Percentiles rank a stretch among this genome's conserved stretches.
These are phyloP conservation scores for Cheilosia impressa DNA, from an alignment of 2,888 invertebrate genomes.

Conservation along the genomic window DNA sequence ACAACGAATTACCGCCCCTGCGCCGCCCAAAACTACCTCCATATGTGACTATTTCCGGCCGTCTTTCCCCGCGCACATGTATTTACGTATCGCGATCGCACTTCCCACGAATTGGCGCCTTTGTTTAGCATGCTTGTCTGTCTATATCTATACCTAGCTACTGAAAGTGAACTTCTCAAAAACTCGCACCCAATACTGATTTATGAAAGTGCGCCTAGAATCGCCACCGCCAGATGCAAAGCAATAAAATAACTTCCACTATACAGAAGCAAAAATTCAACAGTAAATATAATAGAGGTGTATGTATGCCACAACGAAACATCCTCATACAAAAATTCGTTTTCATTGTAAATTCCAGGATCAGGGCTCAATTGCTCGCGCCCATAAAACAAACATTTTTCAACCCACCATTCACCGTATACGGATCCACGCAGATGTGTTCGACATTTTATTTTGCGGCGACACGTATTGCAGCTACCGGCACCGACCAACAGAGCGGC, in stretches of 20 bases:
- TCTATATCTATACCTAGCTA: neutral
- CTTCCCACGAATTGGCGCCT: neutral
- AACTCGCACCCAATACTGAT: slow-evolving; percentile 1
- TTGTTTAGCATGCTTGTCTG: neutral
- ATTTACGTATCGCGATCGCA: neutral
- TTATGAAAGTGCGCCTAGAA: slow-evolving; percentile 14
- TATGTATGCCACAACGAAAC: slow-evolving; percentile 26
- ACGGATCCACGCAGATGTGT: slow-evolving; percentile 11
- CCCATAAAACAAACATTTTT: slow-evolving; percentile 64
- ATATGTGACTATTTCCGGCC: too few relatives aligned
- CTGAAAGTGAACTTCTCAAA: slow-evolving; percentile 1
- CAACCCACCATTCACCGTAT: slow-evolving; percentile 9
- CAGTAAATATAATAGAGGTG: slow-evolving; percentile 20
- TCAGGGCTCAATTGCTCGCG: slow-evolving; percentile 68
- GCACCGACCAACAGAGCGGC: neutral
- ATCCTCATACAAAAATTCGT: slow-evolving; percentile 16
- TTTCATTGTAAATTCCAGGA: slow-evolving; percentile 31
- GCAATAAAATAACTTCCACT: slow-evolving; percentile 9
- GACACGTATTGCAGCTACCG: neutral
- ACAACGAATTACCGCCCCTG: too few relatives aligned
- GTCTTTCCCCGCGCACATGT: too few relatives aligned
- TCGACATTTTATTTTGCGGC: slow-evolving; percentile 31
- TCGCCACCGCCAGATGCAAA: slow-evolving; percentile 29
- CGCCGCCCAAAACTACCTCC: too few relatives aligned
- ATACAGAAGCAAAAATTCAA: neutral